A percentile compares a stretch with the other conserved stretches of the same genome.
Evolutionary conservation across 2,797 vertebrate genomes (phyloP).

Genomic region (Arctocebus calabarensis): DNA sequence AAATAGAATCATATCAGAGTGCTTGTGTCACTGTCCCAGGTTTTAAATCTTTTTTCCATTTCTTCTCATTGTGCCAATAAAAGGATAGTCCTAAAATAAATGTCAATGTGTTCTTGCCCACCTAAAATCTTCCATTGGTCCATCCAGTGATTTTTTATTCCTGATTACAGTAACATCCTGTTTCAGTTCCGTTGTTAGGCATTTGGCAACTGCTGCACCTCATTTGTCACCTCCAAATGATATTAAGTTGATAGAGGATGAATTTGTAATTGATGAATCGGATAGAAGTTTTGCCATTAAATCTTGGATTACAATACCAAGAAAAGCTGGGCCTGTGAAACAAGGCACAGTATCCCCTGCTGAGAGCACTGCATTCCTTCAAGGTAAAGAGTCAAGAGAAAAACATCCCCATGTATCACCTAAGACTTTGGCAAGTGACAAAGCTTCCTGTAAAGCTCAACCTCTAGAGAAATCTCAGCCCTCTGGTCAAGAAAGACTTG

Average conservation of each 20-base stretch:
- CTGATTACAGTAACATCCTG: conserved; percentile 29
- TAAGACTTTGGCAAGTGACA: background rate
- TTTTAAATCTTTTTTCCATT: conserved; percentile 58
- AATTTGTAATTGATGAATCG: conserved; percentile 88
- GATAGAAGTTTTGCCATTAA: conserved; percentile 47
- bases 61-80: conserved; percentile 3
- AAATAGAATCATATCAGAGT: conserved; percentile 33
- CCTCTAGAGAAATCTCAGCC: conserved; percentile 48
- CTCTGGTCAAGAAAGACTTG: conserved; percentile 4
- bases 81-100: conserved; percentile 37
- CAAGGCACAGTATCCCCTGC: background rate
- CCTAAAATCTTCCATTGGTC: background rate
- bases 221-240: conserved; percentile 60
- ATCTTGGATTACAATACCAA: conserved; percentile 85
- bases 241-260: conserved; percentile 77
- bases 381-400: conserved; percentile 49
- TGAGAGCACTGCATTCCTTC: conserved; percentile 59
- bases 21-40: background rate
- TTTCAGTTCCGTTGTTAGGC: conserved; percentile 79
- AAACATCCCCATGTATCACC: background rate
- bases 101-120: conserved; percentile 28
- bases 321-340: conserved; percentile 65
- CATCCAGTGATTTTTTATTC: background rate
- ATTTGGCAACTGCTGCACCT: background rate
- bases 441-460: background rate